Conservation (phyloP, 2,113 vertebrate genomes). For the Symphodus melops region DNA sequence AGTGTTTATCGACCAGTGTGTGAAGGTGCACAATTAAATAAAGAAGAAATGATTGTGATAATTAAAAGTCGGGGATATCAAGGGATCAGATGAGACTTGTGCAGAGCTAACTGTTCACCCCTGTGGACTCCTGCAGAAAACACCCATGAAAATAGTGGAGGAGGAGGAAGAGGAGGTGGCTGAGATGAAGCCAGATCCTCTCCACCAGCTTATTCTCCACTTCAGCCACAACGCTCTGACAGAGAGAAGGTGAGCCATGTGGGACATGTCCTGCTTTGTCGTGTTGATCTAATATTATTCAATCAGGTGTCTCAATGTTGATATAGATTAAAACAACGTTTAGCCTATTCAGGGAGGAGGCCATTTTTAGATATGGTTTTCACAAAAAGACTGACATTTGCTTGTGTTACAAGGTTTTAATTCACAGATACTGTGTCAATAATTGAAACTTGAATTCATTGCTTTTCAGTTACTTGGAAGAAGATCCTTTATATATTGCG, state of each 20-base stretch:
- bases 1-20: constrained; percentile 43
- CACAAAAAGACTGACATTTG: no score
- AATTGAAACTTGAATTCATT: not conserved
- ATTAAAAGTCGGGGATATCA: not conserved
- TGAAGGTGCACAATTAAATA: constrained; percentile 10
- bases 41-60: not conserved
- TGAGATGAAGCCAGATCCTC: constrained; percentile 92
- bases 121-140: constrained; percentile 86
- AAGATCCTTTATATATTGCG: constrained; percentile 94
- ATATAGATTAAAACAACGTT: no score
- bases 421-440: no score
- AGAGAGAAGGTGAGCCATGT: constrained; percentile 89
- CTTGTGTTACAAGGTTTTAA: no score
- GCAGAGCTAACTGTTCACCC: constrained; percentile 38
- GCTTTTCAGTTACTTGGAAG: constrained; percentile 88
- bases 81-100: constrained; percentile 2
- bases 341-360: no score
- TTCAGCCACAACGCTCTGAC: constrained; percentile 96
- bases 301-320: no score
- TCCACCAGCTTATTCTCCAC: constrained; percentile 97
- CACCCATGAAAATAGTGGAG: constrained; percentile 88
- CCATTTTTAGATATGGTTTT: no score
- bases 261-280: no score
- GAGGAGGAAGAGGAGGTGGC: constrained; percentile 92
- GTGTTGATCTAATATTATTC: no score